Evolutionary conservation across 2,797 vertebrate genomes (phyloP).

Genomic region (Melanotaenia maccullochi): DNA sequence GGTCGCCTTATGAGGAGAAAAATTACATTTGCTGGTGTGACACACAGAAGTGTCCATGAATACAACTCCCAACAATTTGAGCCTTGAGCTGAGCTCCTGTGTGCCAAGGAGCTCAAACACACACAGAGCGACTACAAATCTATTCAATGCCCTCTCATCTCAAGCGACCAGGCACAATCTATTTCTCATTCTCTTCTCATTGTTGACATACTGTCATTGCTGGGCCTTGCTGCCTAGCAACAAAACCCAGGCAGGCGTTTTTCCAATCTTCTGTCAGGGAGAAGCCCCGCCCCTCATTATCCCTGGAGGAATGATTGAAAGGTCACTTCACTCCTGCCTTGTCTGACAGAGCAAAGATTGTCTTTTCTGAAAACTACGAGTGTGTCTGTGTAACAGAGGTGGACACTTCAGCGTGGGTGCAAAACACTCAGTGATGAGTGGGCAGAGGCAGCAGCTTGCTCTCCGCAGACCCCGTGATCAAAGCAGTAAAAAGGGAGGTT

Average conservation of each 20-base stretch:
- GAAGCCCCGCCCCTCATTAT: conserved; percentile 43
- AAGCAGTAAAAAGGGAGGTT: neutral
- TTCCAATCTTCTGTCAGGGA: conserved; percentile 58
- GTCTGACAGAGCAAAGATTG: conserved; percentile 66
- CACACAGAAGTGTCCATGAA: conserved; percentile 1
- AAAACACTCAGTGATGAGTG: conserved; percentile 52
- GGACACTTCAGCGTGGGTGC: conserved; percentile 24
- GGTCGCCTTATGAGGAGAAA: conserved; percentile 24
- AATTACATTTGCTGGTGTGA: conserved; percentile 16
- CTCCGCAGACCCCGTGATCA: conserved; percentile 15
- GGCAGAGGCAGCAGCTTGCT: conserved; percentile 32
- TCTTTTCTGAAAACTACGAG: conserved; percentile 56
- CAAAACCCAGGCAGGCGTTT: conserved; percentile 57
- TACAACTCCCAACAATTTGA: neutral
- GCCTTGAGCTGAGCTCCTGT: neutral
- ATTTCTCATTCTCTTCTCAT: conserved; percentile 71
- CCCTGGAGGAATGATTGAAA: conserved; percentile 74
- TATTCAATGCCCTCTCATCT: conserved; percentile 45
- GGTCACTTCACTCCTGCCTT: conserved; percentile 71
- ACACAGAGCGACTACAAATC: conserved; percentile 23
- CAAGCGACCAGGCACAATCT: conserved; percentile 54
- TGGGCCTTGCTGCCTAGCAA: conserved; percentile 72
- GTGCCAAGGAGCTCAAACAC: conserved; percentile 12
- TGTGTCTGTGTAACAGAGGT: neutral
- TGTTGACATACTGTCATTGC: conserved; percentile 75